phyloP scores from a whole-genome alignment of 1,140 invertebrate genomes.

The Drosophila athabasca region DNA sequence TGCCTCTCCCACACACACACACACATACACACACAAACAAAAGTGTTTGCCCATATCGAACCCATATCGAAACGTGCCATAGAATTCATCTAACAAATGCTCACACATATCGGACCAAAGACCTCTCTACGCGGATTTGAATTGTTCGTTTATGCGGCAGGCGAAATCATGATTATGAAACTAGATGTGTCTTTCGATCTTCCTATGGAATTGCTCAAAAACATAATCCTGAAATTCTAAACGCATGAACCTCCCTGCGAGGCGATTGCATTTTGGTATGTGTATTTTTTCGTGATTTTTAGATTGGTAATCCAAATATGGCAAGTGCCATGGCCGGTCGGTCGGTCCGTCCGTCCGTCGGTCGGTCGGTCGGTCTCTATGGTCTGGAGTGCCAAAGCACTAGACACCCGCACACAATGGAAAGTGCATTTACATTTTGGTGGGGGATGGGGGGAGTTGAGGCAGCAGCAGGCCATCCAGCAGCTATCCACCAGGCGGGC shows the following conservation, averaged over 20 bases:
- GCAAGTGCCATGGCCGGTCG: slow-evolving; percentile 52
- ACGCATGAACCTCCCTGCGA: slow-evolving; percentile 25
- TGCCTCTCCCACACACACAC: slow-evolving; percentile 7
- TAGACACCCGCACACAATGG: slow-evolving; percentile 77
- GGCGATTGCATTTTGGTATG: slow-evolving; percentile 12
- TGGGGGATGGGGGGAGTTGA: background rate
- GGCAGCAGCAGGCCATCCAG: slow-evolving; percentile 4
- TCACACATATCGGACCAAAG: slow-evolving; percentile 10
- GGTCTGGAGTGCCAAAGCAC: slow-evolving; percentile 69
- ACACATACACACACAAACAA: slow-evolving; percentile 28
- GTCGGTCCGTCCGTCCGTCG: background rate
- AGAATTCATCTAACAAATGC: slow-evolving; percentile 53
- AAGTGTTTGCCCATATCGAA: slow-evolving; percentile 53
- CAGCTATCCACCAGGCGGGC: slow-evolving; percentile 40
- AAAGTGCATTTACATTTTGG: slow-evolving; percentile 76
- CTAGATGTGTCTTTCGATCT: too few relatives aligned
- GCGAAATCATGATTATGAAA: slow-evolving; percentile 5
- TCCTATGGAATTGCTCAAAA: too few relatives aligned
- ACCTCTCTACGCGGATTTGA: slow-evolving; percentile 22
- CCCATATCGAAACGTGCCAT: slow-evolving; percentile 53
- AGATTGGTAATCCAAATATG: slow-evolving; percentile 67
- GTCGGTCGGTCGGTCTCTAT: slow-evolving; percentile 1
- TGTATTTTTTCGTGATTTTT: slow-evolving; percentile 37
- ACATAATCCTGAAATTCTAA: too few relatives aligned
- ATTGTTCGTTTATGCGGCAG: slow-evolving; percentile 39